Conservation (phyloP, 2,888 invertebrate species). For the Salticus scenicus region DNA sequence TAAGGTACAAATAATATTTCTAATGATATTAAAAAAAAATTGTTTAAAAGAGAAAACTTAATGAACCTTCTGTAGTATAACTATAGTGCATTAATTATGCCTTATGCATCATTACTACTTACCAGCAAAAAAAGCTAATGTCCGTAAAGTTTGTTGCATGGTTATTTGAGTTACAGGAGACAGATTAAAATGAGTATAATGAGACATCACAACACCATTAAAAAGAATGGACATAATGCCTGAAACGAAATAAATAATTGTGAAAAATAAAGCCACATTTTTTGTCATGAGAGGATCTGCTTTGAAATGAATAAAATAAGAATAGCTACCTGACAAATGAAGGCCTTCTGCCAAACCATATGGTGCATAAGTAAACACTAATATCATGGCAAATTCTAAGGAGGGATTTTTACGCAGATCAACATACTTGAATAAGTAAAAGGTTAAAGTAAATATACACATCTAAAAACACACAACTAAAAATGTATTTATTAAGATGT, state of each 20-base stretch:
- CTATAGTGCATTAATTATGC: no score
- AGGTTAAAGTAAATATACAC: constrained; percentile 39
- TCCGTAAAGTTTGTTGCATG: constrained; percentile 98
- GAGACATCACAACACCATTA: constrained; percentile 99
- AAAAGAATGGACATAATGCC: constrained; percentile 99
- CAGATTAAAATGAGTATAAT: constrained; percentile 98
- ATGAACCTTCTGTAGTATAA: no score
- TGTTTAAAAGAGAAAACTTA: no score
- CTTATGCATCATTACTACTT: constrained; percentile 68
- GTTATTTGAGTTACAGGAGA: constrained; percentile 99
- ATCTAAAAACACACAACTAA: no score
- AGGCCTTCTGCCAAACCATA: constrained; percentile 98
- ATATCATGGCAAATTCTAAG: constrained; percentile 97
- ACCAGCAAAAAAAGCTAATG: constrained; percentile 93
- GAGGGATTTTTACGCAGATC: constrained; percentile 98
- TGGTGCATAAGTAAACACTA: constrained; percentile 98
- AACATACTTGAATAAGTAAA: constrained; percentile 89
- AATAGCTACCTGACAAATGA: constrained; percentile 85
- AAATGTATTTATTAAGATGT: no score
- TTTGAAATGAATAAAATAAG: background rate
- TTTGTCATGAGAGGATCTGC: background rate
- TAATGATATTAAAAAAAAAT: no score
- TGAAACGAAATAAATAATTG: constrained; percentile 74
- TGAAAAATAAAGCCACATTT: background rate
- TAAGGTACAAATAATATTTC: no score